phyloP scores from a whole-genome alignment of 2,888 invertebrate genomes.

The Tanypteryx hageni region DNA sequence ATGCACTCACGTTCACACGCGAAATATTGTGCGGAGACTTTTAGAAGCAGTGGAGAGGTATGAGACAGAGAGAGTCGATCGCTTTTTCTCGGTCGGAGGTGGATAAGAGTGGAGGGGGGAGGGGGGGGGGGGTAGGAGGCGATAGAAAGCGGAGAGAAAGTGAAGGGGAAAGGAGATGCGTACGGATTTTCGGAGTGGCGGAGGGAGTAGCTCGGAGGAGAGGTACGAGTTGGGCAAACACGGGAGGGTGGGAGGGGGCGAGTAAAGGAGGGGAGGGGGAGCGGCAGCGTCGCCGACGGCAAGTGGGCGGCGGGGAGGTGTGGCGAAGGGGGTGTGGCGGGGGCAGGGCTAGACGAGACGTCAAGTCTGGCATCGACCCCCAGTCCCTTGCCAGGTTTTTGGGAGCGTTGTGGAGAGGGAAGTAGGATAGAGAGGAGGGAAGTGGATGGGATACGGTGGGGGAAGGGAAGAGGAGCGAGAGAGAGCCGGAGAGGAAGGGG shows the following conservation, averaged over 20 bases:
- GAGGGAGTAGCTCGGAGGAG: neutral
- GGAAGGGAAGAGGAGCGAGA: neutral
- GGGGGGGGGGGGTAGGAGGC: neutral
- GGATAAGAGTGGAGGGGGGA: neutral
- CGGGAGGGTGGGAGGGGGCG: neutral
- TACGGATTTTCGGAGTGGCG: neutral
- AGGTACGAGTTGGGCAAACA: conserved; percentile 8
- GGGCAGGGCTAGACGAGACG: conserved; percentile 20
- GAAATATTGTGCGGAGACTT: neutral
- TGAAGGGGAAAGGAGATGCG: neutral
- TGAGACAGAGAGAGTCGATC: neutral
- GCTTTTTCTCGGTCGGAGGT: neutral
- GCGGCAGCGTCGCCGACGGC: neutral
- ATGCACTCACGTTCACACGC: neutral
- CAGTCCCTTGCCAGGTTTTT: conserved; percentile 53
- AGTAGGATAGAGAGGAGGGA: neutral
- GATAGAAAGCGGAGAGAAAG: neutral
- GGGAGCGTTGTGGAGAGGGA: neutral
- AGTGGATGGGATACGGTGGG: neutral
- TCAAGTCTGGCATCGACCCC: conserved; percentile 50
- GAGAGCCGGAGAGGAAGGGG: neutral
- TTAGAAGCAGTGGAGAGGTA: neutral
- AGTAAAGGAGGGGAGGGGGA: neutral
- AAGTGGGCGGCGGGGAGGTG: neutral
- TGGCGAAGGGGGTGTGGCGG: neutral